Base-by-base conservation (phyloP, 2,113 vertebrate genomes). In the Hydrochoerus hydrochaeris region DNA sequence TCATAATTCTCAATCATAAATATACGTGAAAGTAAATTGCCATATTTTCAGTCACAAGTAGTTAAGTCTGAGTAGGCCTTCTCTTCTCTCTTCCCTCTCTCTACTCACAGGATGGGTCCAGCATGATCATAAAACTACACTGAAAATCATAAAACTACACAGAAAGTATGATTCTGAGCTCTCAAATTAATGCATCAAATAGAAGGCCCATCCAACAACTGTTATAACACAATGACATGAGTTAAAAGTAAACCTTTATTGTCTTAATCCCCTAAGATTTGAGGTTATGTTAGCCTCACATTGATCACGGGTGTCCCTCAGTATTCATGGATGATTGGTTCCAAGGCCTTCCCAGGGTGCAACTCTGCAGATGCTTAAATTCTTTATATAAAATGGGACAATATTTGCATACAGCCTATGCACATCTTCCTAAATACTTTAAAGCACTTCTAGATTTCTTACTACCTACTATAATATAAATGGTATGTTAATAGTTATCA, bases 231-330 rank as follows among this genome's bases (percentile, higher is more conserved):
- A 65, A 26, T 10, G 35, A 80, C 16, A 41, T 13, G 58, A 94
- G 38, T 94, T 73, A 82, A 93, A 91, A 80, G 60, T 38, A 46
- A 77, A 78, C 17, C 85, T 77, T 77, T 69, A 41, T 57, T 90
- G 28, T 63, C n/a, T 71, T 86, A 52, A 94, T 32, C 35, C 85
- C 32, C 22, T 91, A 41, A 90, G 58, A 84, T 20, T 93, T 5
- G 44, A 58, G 30, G 6, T 75, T 89, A 38, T 83, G 52, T 41
- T 86, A 87, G 32, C 35, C 62, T 85, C 75, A 87, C 8, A 58
- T 14, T 44, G 46, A 80, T 16, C 10, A 73, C 7, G 28, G 26
- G 17, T 5, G 26, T 32, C 3, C 30, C 57, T 54, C 49, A 44
- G 11, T 80, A 41, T 60, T 26, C 26, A 32, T 19, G 14, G 86